These are phyloP conservation scores for Trachelus troglodyta DNA, from an alignment of 2,888 invertebrate species.

Conservation along the genomic window DNA sequence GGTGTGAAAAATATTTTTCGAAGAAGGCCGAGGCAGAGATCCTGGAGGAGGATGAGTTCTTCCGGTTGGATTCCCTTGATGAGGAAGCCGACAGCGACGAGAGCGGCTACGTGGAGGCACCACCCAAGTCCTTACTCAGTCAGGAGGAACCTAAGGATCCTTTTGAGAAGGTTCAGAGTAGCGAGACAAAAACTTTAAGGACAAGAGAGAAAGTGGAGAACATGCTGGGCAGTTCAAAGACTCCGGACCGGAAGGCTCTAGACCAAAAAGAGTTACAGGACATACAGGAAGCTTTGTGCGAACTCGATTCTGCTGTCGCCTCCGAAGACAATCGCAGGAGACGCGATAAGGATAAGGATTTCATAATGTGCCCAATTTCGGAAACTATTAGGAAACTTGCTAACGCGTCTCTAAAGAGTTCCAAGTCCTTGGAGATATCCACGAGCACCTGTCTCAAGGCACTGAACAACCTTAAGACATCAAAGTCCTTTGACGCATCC, in stretches of 20 bases:
- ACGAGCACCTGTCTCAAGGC: conserved; percentile 52
- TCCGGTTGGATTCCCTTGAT: conserved; percentile 68
- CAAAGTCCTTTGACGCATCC: conserved; percentile 47
- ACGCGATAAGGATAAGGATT: conserved; percentile 50
- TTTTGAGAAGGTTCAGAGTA: conserved; percentile 13
- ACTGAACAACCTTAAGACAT: conserved; percentile 47
- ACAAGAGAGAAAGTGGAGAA: background rate
- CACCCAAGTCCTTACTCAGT: conserved; percentile 49
- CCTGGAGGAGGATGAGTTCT: conserved; percentile 52
- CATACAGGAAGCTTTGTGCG: background rate
- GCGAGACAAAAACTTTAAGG: background rate
- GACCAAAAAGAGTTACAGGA: conserved; percentile 7
- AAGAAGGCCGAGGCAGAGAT: conserved; percentile 35
- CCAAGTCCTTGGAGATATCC: conserved; percentile 55
- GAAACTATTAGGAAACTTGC: conserved; percentile 62
- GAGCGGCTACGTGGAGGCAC: conserved; percentile 86
- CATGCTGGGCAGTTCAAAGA: conserved; percentile 18
- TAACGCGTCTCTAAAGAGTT: conserved; percentile 57
- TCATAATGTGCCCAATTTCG: conserved; percentile 61
- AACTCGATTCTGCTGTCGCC: conserved; percentile 3
- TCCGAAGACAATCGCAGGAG: conserved; percentile 30
- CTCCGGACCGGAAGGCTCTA: conserved; percentile 25
- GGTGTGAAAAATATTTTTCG: conserved; percentile 47
- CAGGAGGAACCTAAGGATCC: conserved; percentile 21
- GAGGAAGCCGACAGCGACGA: conserved; percentile 87